Conservation (phyloP, 1,140 invertebrate genomes). For the Dreissena polymorpha region DNA sequence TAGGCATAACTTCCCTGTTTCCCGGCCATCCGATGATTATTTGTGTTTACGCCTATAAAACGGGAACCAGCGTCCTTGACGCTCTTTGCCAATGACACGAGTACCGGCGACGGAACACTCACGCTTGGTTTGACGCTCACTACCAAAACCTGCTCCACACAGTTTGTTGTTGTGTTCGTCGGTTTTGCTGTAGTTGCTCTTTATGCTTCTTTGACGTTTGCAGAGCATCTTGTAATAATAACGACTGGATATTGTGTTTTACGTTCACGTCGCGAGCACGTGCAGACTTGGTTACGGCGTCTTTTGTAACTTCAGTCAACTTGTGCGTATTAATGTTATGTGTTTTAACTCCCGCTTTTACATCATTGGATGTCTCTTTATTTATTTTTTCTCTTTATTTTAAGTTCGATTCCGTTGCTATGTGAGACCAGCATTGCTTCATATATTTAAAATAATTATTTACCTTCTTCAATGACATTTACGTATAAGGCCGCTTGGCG, state of each 20-base stretch:
- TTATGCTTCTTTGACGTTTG: slow-evolving; percentile 41
- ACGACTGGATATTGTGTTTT: slow-evolving; percentile 36
- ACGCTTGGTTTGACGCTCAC: too few relatives aligned
- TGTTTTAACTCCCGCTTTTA: not conserved
- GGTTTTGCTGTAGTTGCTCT: slow-evolving; percentile 35
- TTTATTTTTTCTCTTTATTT: slow-evolving; percentile 48
- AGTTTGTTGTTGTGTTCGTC: not conserved
- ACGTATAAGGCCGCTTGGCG: slow-evolving; percentile 26
- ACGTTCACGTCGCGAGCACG: not conserved
- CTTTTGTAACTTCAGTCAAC: not conserved
- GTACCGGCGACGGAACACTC: too few relatives aligned
- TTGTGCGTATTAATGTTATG: not conserved
- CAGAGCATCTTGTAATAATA: slow-evolving; percentile 45
- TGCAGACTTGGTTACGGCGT: not conserved
- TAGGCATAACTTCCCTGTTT: too few relatives aligned
- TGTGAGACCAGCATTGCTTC: slow-evolving; percentile 21
- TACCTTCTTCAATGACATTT: slow-evolving; percentile 12
- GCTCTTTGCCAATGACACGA: too few relatives aligned
- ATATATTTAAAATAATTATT: slow-evolving; percentile 28
- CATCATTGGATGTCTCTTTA: not conserved
- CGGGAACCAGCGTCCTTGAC: too few relatives aligned
- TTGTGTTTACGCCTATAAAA: too few relatives aligned
- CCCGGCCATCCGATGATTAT: too few relatives aligned
- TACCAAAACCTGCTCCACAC: too few relatives aligned
- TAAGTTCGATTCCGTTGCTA: slow-evolving; percentile 28